Evolutionary conservation across 2,888 invertebrate species (phyloP), one percentile per base, ranked within the genome.

Genomic region (Acleris cristana): DNA sequence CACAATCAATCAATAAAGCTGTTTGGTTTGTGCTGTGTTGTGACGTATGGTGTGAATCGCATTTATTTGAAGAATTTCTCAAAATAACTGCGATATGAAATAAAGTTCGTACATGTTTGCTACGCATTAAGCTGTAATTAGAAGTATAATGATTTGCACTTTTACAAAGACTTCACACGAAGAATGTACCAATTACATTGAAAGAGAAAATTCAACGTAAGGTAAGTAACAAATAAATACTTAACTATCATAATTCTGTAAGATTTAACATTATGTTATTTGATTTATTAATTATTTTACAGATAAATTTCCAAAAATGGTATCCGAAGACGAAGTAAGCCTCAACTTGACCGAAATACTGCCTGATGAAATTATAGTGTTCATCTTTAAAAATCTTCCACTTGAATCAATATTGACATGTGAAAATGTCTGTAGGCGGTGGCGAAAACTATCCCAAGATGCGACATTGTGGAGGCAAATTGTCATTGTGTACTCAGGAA

Each of bases 361-460:
- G 64, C 93, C 93, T 16, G 85, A 90, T 71, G 93, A 93, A 74
- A 73, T 93, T 62, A 63, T 93, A 49, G 76, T 90, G 55, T 73
- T 78, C 53, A 86, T 93, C 70, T 90, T 93, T 69, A 86, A 84
- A 76, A 81, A 76, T 70, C 77, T 93, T 69, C 78, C 88, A 2
- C 59, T 92, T 48, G 86, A 90, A 14, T 77, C 82, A 2, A 70
- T 92, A 63, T 71, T 92, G 18, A 72, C 72, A 10, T 89, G 90
- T 72, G 88, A 89, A 71, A 75, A 77, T 49, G 92, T 93, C 2
- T 88, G 88, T 70, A 79, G 71, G 23, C 80, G 84, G 2, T 93
- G 93, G 93, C 84, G 75, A 65, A 84, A 82, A 70, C 71, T 92
- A 58, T 79, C 83, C 4, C 78, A 74, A 34, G 91, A 92, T 71